Evolutionary conservation across 2,797 vertebrate species (phyloP), one percentile per base, ranked within the genome.

Genomic region (Halcyon chelicuti): DNA sequence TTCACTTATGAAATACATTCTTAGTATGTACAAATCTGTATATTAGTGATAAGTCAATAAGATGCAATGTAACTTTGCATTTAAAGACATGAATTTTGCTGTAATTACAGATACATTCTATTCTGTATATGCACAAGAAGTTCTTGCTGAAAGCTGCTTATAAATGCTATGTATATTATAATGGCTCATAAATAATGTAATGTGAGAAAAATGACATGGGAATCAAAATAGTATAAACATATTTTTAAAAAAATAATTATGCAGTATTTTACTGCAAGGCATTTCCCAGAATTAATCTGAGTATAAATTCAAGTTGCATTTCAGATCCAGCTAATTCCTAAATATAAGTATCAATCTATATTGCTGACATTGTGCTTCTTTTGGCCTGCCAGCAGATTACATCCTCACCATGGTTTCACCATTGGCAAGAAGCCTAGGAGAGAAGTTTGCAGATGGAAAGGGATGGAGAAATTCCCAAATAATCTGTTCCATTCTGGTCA

Each of bases 381-480:
- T 94, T 84, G 85, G 79, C 72, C 74, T 84, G 60, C 86, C 85
- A 86, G 76, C 76, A 94, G 82, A 84, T 78, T 91, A 90, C 33
- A 95, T 60, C 70, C 86, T 96, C 73, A 85, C 70, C 52, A 81
- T n/a, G 63, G 28, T 86, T 94, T 94, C 79, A 90, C 75, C 90
- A 92, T 57, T 89, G 86, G 89, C 79, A 94, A 94, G 72, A 86
- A 96, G 94, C 91, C 90, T 93, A 93, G 51, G 82, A 96, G 60
- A 91, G 66, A 94, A 90, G 25, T 44, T 68, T 96, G 89, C 93
- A 96, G 86, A 94, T 95, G 94, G 94, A 91, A 86, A 91, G 90
- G 93, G 78, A 96, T 93, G 75, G 29, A 94, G 82, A 93, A 93
- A 96, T 95, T 96, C 95, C 96, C 95, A 94, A 92, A 90, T 96